Base-by-base conservation (phyloP, 1,140 invertebrate genomes). In the Euschistus heros region DNA sequence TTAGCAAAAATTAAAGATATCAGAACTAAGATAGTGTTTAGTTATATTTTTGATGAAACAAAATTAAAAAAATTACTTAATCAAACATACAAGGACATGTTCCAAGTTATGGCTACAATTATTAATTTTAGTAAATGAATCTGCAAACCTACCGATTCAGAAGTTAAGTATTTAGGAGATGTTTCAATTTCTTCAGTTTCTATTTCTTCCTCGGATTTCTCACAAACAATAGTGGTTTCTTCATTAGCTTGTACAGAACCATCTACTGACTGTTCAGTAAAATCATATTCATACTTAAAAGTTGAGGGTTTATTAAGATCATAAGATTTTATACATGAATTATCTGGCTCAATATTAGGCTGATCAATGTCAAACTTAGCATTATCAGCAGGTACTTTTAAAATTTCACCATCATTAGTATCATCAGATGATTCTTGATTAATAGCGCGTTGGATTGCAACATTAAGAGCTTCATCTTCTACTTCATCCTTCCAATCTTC, bases 221-320 rank as follows among this genome's bases (percentile, higher is more conserved):
- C 54, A 57, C 18, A 20, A 24, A 26, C 22, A 76, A 91, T 89
- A 75, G 91, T 90, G 71, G 91, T 91, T 74, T 91, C 89, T 69
- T 92, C 91, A 72, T 89, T 84, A 74, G 89, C 88, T 69, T 86
- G 84, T 68, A 66, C 66, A 14, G 69, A 63, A 52, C 30, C 69
- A 24, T 75, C 75, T 20, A 74, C 71, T 7, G 74, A 70, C 27
- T 71, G 69, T 50, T 26, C 33, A 27, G 24, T 65, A 13, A 64
- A 57, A 55, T 73, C 74, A 37, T 37, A 37, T 6, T 37, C 33
- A 37, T 37, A 37, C 33, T 37, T 37, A 37, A 10, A 37, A 37
- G 0, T 13, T 10, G 33, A 10, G 13, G 33, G 10, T 37, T 37
- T n/a, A n/a, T n/a, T 37, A 37, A 37, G 33, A 6, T 37, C 33